Percentiles rank a stretch among this genome's conserved stretches.
Evolutionary conservation across 2,888 invertebrate genomes (phyloP).

Genomic region (Anarsia innoxiella): DNA sequence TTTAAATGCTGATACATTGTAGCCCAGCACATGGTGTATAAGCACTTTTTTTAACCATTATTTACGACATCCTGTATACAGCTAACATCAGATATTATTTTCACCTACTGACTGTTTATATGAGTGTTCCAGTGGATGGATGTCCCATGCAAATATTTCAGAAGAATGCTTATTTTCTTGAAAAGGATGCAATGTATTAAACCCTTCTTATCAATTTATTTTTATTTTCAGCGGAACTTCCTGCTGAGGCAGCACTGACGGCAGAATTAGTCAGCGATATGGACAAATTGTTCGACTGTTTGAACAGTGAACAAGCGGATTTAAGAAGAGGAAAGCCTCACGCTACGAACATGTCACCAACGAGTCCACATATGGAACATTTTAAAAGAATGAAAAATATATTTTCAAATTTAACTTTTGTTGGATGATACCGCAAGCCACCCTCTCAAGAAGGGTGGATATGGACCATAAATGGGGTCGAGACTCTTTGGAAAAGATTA

Average conservation of each 20-base stretch:
- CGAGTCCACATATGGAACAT: background rate
- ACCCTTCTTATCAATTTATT: background rate
- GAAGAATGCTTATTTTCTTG: background rate
- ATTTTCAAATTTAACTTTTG: conserved; percentile 12
- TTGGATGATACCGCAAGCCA: conserved; percentile 11
- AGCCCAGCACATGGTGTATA: too few species aligned
- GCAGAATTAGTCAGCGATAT: conserved; percentile 9
- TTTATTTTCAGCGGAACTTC: conserved; percentile 3
- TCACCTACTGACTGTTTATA: too few species aligned
- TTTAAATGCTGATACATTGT: too few species aligned
- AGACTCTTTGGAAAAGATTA: conserved; percentile 13
- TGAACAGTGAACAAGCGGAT: conserved; percentile 10
- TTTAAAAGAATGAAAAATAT: conserved; percentile 12
- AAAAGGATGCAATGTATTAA: background rate
- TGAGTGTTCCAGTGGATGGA: background rate
- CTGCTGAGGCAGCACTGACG: conserved; percentile 6
- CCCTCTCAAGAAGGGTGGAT: conserved; percentile 18
- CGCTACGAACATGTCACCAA: background rate
- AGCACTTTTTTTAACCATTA: too few species aligned
- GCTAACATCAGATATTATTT: too few species aligned
- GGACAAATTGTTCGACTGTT: conserved; percentile 11
- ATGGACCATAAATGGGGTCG: conserved; percentile 14
- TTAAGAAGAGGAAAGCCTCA: conserved; percentile 8
- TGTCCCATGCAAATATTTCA: too few species aligned
- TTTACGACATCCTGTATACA: too few species aligned